phyloP scores from a whole-genome alignment of 2,797 vertebrate genomes.

The Myotis myotis region DNA sequence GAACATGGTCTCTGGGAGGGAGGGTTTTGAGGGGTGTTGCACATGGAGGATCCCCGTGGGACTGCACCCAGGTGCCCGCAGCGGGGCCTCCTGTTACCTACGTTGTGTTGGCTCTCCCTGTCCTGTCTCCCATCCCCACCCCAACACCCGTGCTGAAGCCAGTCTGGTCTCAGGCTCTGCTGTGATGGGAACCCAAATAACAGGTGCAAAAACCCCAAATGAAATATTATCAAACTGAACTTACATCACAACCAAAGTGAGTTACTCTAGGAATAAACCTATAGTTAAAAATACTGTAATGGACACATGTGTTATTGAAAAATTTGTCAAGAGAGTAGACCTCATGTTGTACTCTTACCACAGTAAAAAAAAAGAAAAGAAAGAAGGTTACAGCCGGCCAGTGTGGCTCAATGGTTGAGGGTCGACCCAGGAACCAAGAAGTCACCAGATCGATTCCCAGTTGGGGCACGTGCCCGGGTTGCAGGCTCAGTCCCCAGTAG shows the following conservation, averaged over 20 bases:
- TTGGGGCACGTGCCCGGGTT: no score
- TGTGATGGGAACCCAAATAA: neutral
- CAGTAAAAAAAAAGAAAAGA: neutral
- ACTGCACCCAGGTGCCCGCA: neutral
- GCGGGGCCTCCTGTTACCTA: neutral
- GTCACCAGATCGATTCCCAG: no score
- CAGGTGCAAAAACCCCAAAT: neutral
- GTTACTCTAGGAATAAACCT: neutral
- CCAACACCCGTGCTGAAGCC: neutral
- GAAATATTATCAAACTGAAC: neutral
- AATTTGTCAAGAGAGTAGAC: neutral
- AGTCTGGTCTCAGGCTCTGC: neutral
- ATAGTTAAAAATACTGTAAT: rapidly evolving
- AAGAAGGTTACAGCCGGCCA: no score
- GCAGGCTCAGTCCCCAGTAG: no score
- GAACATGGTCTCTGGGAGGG: neutral
- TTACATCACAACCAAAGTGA: neutral
- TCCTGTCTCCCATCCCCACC: neutral
- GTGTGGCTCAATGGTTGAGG: no score
- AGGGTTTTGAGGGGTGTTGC: neutral
- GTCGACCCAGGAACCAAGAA: no score
- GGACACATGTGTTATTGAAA: neutral
- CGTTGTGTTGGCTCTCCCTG: neutral
- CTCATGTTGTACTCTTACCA: no score
- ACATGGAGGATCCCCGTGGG: neutral